Evolutionary conservation across 2,113 vertebrate genomes (phyloP), one percentile per base, ranked within the genome.

Genomic region (Cyanocitta stelleri): DNA sequence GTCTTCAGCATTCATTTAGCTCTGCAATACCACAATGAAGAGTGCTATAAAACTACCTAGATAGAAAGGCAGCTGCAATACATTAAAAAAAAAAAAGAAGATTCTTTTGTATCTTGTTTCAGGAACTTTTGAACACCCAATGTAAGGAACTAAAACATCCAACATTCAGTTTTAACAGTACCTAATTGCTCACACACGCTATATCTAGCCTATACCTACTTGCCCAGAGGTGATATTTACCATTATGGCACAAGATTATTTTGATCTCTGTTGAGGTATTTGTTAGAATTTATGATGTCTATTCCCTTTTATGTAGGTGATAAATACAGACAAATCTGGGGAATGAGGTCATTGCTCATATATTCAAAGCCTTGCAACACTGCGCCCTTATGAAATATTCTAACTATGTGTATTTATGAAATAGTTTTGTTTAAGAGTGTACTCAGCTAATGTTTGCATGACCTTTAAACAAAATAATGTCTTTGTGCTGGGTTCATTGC

Each of bases 391-490:
- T 55, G 73, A 89, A 96, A 87, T 91, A 55, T 78, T 91, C 52
- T 67, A 72, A 46, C 22, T 39, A 52, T 29, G 66, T 72, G 81
- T 52, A 74, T 85, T 92, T 92, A 90, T 67, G 90, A 88, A 93
- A 81, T 90, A 51, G 63, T 89, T 95, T 92, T 86, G 52, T 81
- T 90, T 30, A 72, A 75, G 85, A 30, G 39, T 51, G 33, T 68
- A 64, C 69, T 93, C 17, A 39, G 61, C 68, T 89, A 72, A 79
- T 16, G 13, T 84, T 86, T 84, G 68, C 33, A 24, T 86, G 89
- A 92, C 86, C 83, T 95, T 95, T 92, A 67, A 88, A 75, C 43
- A 67, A 86, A 90, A 77, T 92, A 71, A 84, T 71, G 51, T 59
- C 76, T 23, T 95, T 90, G 27, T 95, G 30, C 56, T 78, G 56